Conservation (phyloP, 2,888 invertebrate genomes). For the Eremobia ochroleuca region DNA sequence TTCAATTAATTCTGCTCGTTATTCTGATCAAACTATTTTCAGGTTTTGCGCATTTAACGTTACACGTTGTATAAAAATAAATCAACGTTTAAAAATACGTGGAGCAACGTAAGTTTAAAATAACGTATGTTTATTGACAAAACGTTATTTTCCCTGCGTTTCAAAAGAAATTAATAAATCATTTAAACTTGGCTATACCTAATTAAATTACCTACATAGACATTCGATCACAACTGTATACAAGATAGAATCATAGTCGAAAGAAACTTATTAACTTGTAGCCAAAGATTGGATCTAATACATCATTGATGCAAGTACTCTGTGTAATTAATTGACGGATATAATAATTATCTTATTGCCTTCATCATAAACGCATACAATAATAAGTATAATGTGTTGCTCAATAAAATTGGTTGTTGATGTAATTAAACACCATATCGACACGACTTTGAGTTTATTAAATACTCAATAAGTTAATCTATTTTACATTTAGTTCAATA, state of each 20-base stretch:
- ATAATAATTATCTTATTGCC: constrained; percentile 35
- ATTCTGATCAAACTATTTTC: too few relatives aligned
- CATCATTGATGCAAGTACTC: constrained; percentile 40
- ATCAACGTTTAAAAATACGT: not conserved
- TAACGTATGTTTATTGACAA: not conserved
- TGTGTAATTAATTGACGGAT: constrained; percentile 54
- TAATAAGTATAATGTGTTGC: not conserved
- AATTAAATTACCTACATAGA: constrained; percentile 33
- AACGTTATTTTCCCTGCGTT: not conserved
- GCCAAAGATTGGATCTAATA: constrained; percentile 49
- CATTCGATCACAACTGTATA: not conserved
- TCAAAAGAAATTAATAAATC: not conserved
- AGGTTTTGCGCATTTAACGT: too few relatives aligned
- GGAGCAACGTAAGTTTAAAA: not conserved
- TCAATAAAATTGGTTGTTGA: constrained; percentile 23
- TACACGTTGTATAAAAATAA: too few relatives aligned
- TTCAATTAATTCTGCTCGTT: too few relatives aligned
- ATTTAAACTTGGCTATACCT: not conserved
- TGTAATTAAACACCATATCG: constrained; percentile 38
- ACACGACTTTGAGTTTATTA: constrained; percentile 56
- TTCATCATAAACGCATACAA: constrained; percentile 27
- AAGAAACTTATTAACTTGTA: constrained; percentile 56
- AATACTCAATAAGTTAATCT: constrained; percentile 70
- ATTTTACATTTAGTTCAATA: constrained; percentile 73
- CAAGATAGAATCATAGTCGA: constrained; percentile 30